These are phyloP conservation scores for Erethizon dorsatum DNA, from an alignment of 2,797 vertebrate species.

Conservation along the genomic window DNA sequence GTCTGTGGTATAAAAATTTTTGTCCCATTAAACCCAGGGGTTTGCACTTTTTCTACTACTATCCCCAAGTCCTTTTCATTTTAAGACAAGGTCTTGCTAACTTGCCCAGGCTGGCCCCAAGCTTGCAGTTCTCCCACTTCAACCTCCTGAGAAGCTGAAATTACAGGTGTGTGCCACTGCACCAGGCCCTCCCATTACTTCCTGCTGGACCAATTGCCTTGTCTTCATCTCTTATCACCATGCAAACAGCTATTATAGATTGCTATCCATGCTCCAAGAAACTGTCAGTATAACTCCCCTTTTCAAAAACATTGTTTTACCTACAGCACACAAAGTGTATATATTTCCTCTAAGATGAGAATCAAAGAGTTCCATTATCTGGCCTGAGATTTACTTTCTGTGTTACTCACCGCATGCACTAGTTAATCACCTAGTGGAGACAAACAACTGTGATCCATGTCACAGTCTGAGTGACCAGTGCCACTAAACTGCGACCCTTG, in stretches of 20 bases:
- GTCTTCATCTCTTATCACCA: not conserved
- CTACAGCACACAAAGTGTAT: not conserved
- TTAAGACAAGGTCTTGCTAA: not conserved
- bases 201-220: not conserved
- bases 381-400: not conserved
- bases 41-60: not conserved
- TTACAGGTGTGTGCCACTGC: not conserved
- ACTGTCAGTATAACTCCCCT: not conserved
- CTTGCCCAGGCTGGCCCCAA: not conserved
- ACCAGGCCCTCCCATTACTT: not conserved
- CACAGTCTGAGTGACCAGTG: not conserved
- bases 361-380: not conserved
- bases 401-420: not conserved
- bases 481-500: not conserved
- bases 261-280: not conserved
- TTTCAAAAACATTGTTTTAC: not conserved
- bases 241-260: not conserved
- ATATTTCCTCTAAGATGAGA: not conserved
- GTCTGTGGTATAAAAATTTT: not conserved
- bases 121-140: not conserved
- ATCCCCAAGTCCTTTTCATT: not conserved
- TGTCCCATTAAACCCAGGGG: not conserved
- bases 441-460: rapidly evolving
- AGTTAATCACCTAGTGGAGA: not conserved
- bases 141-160: not conserved